Evolutionary conservation across 2,113 vertebrate species (phyloP).

Genomic region (Orcinus orca): DNA sequence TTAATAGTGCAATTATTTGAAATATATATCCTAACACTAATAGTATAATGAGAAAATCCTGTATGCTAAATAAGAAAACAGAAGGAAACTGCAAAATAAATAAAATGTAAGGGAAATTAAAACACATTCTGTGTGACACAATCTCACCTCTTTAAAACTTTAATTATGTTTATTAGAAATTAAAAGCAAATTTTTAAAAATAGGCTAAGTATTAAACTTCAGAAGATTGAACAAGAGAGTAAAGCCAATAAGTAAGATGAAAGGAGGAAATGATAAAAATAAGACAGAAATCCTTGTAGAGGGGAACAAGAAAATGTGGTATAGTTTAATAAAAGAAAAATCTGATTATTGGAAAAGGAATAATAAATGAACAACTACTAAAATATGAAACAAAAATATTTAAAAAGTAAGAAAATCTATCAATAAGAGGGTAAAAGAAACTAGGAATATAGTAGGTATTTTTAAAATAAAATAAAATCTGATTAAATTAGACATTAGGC

Average conservation of each 20-base stretch:
- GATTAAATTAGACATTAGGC: no score
- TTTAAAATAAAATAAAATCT: not conserved
- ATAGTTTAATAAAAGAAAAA: not conserved
- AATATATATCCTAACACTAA: not conserved
- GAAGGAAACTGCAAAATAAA: not conserved
- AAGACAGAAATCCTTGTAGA: not conserved
- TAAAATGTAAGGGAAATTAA: not conserved
- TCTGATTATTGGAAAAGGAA: not conserved
- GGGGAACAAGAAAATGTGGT: not conserved
- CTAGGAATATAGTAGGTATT: not conserved
- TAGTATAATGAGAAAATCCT: not conserved
- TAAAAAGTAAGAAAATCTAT: not conserved
- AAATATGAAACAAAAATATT: not conserved
- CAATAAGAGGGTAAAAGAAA: not conserved
- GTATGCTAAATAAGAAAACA: not conserved
- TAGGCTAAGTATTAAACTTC: not conserved
- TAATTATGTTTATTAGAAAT: not conserved
- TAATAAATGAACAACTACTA: not conserved
- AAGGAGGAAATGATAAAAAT: not conserved
- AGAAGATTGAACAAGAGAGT: not conserved
- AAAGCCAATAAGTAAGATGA: not conserved
- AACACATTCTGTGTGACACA: not conserved
- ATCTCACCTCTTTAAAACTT: not conserved
- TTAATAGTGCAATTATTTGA: not conserved
- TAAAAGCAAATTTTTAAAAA: not conserved